These are phyloP conservation scores for Lepidurus arcticus DNA, from an alignment of 1,140 invertebrate species.

Conservation along the genomic window DNA sequence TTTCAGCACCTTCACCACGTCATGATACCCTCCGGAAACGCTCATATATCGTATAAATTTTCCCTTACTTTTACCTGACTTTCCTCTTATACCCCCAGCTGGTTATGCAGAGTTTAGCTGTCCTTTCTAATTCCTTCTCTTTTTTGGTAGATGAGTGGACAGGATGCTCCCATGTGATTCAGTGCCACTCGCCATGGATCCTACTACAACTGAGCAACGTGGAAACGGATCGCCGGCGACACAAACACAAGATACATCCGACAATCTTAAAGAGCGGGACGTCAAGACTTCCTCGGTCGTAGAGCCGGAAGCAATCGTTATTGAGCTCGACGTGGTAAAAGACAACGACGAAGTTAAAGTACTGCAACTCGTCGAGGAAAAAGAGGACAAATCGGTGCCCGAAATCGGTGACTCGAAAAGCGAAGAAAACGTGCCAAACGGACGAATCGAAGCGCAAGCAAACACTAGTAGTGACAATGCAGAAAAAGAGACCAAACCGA, in stretches of 20 bases:
- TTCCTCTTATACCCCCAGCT: neutral
- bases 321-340: neutral
- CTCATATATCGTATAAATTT: neutral
- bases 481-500: neutral
- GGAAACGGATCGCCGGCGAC: neutral
- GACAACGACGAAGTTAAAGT: neutral
- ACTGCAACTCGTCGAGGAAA: neutral
- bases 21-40: neutral
- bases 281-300: neutral
- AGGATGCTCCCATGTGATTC: conserved; percentile 11
- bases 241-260: neutral
- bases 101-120: neutral
- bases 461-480: neutral
- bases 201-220: neutral
- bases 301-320: neutral
- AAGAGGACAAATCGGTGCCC: neutral
- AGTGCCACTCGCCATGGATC: conserved; percentile 5
- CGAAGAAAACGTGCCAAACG: conserved; percentile 19
- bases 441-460: neutral
- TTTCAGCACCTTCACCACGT: neutral
- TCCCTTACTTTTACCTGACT: neutral
- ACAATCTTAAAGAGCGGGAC: neutral
- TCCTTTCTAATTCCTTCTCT: neutral
- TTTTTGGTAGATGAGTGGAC: neutral
- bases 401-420: conserved; percentile 10